Conservation (phyloP, 2,797 vertebrate species). For the Rhynchotus rufescens region DNA sequence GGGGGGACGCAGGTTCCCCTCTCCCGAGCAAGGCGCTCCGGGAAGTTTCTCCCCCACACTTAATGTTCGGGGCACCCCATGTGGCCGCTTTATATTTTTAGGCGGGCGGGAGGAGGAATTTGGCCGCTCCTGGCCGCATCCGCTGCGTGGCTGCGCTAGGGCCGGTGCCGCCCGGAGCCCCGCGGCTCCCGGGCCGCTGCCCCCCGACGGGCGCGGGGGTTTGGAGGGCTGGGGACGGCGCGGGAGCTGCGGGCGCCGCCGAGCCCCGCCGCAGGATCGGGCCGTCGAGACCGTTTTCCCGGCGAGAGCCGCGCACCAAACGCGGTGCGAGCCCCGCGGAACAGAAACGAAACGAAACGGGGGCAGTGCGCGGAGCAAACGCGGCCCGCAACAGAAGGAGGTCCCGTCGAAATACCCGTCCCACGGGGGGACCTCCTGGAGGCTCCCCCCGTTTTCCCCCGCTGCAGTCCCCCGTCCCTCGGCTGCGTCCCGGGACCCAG, state of each 20-base stretch:
- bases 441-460: no score
- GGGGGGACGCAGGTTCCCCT: accelerated
- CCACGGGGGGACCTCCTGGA: accelerated
- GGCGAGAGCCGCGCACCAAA: not conserved
- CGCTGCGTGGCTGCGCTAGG: accelerated
- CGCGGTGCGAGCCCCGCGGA: not conserved
- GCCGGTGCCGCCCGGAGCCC: not conserved
- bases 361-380: not conserved
- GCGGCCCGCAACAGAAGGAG: accelerated
- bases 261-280: not conserved
- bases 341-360: constrained; percentile 9
- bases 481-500: not conserved
- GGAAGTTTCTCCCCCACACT: not conserved
- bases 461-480: not conserved
- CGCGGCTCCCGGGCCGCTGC: not conserved
- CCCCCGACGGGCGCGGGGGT: not conserved
- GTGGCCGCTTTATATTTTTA: not conserved
- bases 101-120: no score
- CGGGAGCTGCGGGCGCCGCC: not conserved
- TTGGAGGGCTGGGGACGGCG: accelerated
- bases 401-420: accelerated
- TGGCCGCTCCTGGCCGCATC: not conserved
- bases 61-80: not conserved
- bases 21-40: not conserved
- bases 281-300: not conserved